Evolutionary conservation across 2,797 vertebrate species (phyloP), one percentile per base, ranked within the genome.

Genomic region (Acomys russatus): DNA sequence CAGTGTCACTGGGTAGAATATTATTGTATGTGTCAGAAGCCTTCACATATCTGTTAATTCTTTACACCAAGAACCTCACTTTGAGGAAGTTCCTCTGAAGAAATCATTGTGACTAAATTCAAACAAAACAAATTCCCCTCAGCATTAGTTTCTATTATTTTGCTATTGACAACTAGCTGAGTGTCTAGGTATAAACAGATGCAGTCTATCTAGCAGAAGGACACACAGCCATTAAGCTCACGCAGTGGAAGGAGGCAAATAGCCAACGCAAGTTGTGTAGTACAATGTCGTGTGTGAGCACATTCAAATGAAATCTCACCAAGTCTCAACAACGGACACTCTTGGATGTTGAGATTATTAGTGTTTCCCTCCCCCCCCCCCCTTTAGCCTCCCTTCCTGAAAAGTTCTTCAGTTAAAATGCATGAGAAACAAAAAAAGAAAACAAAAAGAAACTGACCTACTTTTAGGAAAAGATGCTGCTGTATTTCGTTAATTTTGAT

Each of bases 391-490:
- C 22, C 14, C 38, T 54, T 30, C 14, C 44, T 76, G 49, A 63
- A 71, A 92, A 30, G 56, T 91, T 63, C 54, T 94, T 80, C 30
- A 25, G 15, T 87, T 79, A 64, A 73, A 56, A 25, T 74, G 25
- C 20, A 61, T 74, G 33, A 86, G 61, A 93, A 93, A 35, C 23
- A 70, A 83, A 90, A 91, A 38, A 33, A 89, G 7, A 68, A 38
- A 25, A 44, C 3, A 68, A 33, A 74, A 49, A 22, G 63, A 74
- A 74, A 35, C 30, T 51, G 15, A n/a, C 33, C 6, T 82, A 25
- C 22, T 89, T 85, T 74, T 17, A 23, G 68, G 33, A 25, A 93
- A 79, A 70, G 25, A 15, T 44, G 56, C 10, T 6, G 4, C 20
- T 30, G 9, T 20, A 18, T 15, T 82, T 78, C 30, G 49, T n/a